Percentiles rank a stretch among this genome's conserved stretches.
These are phyloP conservation scores for Volucella inanis DNA, from an alignment of 2,888 invertebrate species.

Conservation along the genomic window DNA sequence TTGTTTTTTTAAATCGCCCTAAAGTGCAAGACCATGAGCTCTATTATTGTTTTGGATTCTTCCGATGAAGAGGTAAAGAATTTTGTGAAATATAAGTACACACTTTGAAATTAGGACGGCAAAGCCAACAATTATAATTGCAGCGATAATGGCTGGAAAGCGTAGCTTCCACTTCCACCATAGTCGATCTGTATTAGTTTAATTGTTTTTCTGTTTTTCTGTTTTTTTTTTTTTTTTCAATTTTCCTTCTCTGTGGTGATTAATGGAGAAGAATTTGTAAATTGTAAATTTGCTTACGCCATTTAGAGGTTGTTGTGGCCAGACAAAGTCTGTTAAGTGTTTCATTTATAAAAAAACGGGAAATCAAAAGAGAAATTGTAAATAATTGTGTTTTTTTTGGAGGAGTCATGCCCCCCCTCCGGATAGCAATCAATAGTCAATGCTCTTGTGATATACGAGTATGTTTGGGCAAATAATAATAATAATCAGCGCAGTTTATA, in stretches of 20 bases:
- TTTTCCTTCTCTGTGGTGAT: constrained; percentile 60
- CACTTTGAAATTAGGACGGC: constrained; percentile 70
- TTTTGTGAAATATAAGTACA: constrained; percentile 57
- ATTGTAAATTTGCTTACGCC: constrained; percentile 59
- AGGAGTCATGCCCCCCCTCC: background rate
- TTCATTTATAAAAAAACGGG: constrained; percentile 11
- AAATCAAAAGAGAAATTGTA: constrained; percentile 5
- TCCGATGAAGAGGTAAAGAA: constrained; percentile 83
- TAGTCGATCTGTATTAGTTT: constrained; percentile 63
- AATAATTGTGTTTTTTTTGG: background rate
- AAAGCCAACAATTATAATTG: constrained; percentile 16
- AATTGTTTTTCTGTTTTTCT: constrained; percentile 41
- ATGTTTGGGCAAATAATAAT: constrained; percentile 35
- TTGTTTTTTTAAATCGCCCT: background rate
- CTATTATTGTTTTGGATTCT: constrained; percentile 82
- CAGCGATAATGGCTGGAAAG: constrained; percentile 65
- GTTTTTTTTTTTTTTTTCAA: constrained; percentile 13
- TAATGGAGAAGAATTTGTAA: constrained; percentile 29
- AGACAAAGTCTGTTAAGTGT: constrained; percentile 20
- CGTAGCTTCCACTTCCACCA: constrained; percentile 35
- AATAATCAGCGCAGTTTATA: constrained; percentile 27
- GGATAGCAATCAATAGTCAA: background rate
- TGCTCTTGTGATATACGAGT: constrained; percentile 4
- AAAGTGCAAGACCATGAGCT: constrained; percentile 77
- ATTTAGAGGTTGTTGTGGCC: constrained; percentile 42